Conservation (phyloP, 2,888 invertebrate genomes). For the Theodoxus fluviatilis region DNA sequence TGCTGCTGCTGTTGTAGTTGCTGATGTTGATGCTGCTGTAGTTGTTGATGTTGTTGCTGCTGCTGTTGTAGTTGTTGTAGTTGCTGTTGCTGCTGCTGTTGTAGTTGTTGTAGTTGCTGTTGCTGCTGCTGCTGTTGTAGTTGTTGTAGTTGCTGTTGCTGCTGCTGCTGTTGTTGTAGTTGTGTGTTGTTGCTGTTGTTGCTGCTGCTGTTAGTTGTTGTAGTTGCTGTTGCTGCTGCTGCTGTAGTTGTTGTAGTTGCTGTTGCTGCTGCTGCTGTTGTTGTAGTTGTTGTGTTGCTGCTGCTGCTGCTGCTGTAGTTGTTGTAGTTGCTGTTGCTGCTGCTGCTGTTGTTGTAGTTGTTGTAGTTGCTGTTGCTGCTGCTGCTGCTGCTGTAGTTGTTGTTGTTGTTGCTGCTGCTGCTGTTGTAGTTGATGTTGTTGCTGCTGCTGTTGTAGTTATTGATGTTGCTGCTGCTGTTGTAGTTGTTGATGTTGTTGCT, state of each 20-base stretch:
- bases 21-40: too few relatives aligned
- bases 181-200: too few relatives aligned
- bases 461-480: too few relatives aligned
- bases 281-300: background rate
- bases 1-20: too few relatives aligned
- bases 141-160: constrained; percentile 6
- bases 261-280: background rate
- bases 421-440: background rate
- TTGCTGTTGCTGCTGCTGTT: background rate
- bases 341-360: constrained; percentile 1
- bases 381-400: background rate
- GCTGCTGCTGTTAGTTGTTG: background rate
- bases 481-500: too few relatives aligned
- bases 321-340: background rate
- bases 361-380: constrained; percentile 7
- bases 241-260: background rate
- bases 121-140: background rate
- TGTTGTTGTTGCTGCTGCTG: background rate
- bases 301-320: background rate
- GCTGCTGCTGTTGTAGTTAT: too few relatives aligned
- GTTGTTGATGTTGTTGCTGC: background rate
- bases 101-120: background rate
- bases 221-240: background rate
- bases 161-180: constrained; percentile 1
- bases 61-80: too few relatives aligned